Conservation (phyloP, 2,888 invertebrate genomes). For the Heteromurus nitidus region DNA sequence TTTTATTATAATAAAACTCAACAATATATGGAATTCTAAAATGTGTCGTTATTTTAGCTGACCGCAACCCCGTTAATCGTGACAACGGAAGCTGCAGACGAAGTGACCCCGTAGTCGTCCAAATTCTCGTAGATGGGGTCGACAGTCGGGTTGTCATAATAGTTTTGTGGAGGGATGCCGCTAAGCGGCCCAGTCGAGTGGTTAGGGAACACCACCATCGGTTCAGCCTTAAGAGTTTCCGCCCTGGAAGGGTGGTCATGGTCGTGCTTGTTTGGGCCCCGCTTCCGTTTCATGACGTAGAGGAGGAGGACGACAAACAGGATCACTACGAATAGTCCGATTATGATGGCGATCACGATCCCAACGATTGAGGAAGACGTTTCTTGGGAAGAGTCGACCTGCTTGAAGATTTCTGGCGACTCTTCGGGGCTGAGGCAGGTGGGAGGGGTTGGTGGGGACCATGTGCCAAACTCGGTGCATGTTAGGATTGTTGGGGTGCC, state of each 20-base stretch:
- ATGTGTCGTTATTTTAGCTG: conserved; percentile 78
- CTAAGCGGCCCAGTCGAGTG: conserved; percentile 26
- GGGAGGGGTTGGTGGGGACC: conserved; percentile 70
- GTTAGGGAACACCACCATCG: conserved; percentile 68
- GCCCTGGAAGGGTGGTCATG: conserved; percentile 38
- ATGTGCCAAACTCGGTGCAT: conserved; percentile 69
- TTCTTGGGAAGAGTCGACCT: conserved; percentile 39
- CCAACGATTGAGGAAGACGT: conserved; percentile 65
- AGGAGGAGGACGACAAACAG: conserved; percentile 57
- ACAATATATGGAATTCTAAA: not conserved
- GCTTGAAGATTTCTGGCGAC: conserved; percentile 56
- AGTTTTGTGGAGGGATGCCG: conserved; percentile 57
- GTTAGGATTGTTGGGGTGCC: conserved; percentile 75
- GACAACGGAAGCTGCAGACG: conserved; percentile 76
- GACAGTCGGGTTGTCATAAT: conserved; percentile 72
- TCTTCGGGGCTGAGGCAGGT: conserved; percentile 69
- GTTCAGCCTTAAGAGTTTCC: conserved; percentile 66
- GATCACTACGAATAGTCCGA: conserved; percentile 61
- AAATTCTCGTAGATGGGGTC: conserved; percentile 73
- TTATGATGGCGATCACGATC: conserved; percentile 69
- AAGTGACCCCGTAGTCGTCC: conserved; percentile 70
- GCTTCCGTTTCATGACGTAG: conserved; percentile 58
- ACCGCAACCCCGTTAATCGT: conserved; percentile 93
- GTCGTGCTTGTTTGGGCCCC: conserved; percentile 33
- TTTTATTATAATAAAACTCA: conserved; percentile 13